Base-by-base conservation (phyloP, 1,140 invertebrate species). In the Musca vetustissima region DNA sequence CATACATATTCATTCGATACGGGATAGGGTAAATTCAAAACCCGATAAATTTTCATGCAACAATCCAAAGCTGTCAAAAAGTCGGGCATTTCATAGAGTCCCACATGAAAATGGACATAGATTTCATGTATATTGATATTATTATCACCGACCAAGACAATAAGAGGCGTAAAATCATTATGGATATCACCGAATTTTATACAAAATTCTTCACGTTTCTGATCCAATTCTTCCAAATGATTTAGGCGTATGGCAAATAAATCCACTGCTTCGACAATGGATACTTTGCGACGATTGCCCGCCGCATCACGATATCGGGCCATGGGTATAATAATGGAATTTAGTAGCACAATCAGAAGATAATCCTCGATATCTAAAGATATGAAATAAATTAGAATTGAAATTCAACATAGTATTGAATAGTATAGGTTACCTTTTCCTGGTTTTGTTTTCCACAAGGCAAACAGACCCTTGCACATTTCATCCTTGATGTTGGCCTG, bases 81-180 rank as follows among this genome's bases (percentile, higher is more conserved):
- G 24, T 59, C 59, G 21, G 59, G 67, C 67, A 69, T 69, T 50
- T 64, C 59, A 64, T 69, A 69, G 8, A 69, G 50, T 15, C 49
- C 48, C 48, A 64, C 61, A 19, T 69, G 57, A 21, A 69, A 53
- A 13, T 59, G 57, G 1, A 69, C 67, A 36, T 69, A 69, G 19
- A 69, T 69, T 64, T 69, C 61, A 49, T 59, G 61, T 22, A 69
- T 69, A 22, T 59, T 69, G 14, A 59, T 64, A 17, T 69, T 64
- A 21, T 69, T 69, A 14, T 59, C 57, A 49, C 59, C 61, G 7
- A 69, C 61, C 1, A 69, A 57, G 1, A 61, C 57, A 19, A 61
- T 61, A 2, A 61, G 28, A 1, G 57, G 57, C 9, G 57, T 61
- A 61, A 17, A 61, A 0, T 61, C 57, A 7, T n/a, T 61, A 14